Percentiles rank a stretch among this genome's conserved stretches.
phyloP scores from a whole-genome alignment of 1,140 invertebrate genomes.

The Anadara kagoshimensis region DNA sequence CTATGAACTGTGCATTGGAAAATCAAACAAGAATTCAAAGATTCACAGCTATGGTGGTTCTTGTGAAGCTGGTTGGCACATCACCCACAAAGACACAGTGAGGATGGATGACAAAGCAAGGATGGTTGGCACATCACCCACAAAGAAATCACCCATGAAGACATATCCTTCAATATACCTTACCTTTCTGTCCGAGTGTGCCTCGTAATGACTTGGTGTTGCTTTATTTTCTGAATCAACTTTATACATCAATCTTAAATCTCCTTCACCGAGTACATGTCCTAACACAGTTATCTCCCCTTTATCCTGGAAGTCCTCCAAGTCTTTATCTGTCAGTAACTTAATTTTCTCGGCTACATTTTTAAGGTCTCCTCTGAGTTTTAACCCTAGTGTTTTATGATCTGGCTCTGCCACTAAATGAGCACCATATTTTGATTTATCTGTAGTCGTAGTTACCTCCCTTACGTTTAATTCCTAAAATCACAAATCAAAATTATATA shows the following conservation, averaged over 20 bases:
- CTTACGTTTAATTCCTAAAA: conserved; percentile 91
- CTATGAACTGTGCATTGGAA: too few species aligned
- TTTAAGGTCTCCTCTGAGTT: conserved; percentile 85
- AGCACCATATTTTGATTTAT: conserved; percentile 96
- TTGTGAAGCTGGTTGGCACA: too few species aligned
- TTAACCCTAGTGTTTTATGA: conserved; percentile 87
- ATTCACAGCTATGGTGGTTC: too few species aligned
- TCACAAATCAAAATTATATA: background rate
- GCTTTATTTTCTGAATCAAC: conserved; percentile 77
- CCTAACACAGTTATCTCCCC: conserved; percentile 78
- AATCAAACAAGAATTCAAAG: too few species aligned
- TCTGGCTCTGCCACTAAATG: conserved; percentile 95
- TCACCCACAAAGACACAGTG: too few species aligned
- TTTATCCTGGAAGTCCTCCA: conserved; percentile 84
- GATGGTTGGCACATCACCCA: too few species aligned
- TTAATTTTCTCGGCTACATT: conserved; percentile 88
- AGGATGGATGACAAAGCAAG: too few species aligned
- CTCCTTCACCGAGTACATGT: conserved; percentile 84
- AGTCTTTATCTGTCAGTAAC: conserved; percentile 84
- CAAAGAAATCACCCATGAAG: too few species aligned
- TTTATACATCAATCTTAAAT: conserved; percentile 90
- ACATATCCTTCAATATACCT: conserved; percentile 24
- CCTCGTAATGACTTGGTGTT: conserved; percentile 84
- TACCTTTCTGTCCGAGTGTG: conserved; percentile 90
- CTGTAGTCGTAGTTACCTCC: conserved; percentile 88